A percentile compares a stretch with the other conserved stretches of the same genome.
These are phyloP conservation scores for Clarias gariepinus DNA, from an alignment of 2,113 vertebrate species.

Conservation along the genomic window DNA sequence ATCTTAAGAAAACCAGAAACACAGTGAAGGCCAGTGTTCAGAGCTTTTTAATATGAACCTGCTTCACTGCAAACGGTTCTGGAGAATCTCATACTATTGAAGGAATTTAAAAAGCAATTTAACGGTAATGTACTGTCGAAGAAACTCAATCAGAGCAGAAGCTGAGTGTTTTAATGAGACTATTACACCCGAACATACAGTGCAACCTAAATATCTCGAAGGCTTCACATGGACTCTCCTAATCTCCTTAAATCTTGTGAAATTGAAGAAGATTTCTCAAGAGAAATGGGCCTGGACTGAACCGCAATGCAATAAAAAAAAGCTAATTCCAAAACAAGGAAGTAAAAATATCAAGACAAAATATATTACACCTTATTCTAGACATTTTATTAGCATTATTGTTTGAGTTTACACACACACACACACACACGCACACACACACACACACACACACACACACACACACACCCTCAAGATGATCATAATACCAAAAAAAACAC, in stretches of 20 bases:
- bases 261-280: not conserved
- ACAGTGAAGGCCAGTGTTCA: not conserved
- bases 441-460: not conserved
- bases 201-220: not conserved
- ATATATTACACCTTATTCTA: not conserved
- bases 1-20: not conserved
- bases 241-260: not conserved
- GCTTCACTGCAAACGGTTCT: not conserved
- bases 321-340: not conserved
- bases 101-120: not conserved
- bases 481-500: no score
- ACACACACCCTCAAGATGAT: no score
- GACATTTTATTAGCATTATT: not conserved
- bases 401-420: not conserved
- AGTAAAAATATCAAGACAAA: not conserved
- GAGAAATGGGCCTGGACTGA: not conserved
- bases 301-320: not conserved
- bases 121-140: not conserved
- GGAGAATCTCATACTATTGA: not conserved
- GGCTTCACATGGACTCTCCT: not conserved
- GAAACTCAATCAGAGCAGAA: not conserved
- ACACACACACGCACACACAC: not conserved
- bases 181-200: not conserved
- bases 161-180: not conserved
- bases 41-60: not conserved